A percentile compares a stretch with the other conserved stretches of the same genome.
phyloP scores from a whole-genome alignment of 2,888 invertebrate species.

The Portevinia maculata region DNA sequence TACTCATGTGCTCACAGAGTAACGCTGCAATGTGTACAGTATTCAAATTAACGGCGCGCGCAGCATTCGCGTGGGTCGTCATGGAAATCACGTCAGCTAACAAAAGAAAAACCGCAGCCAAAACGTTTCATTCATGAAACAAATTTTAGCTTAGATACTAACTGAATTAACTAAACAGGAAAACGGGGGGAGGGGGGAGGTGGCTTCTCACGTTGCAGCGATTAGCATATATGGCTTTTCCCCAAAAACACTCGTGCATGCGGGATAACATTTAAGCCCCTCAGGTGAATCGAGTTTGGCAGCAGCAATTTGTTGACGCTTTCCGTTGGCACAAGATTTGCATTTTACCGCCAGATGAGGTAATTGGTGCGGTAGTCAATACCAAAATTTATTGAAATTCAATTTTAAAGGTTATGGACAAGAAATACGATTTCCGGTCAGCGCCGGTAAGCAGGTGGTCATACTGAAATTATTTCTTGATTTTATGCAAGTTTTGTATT shows the following conservation, averaged over 20 bases:
- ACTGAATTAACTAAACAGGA: slow-evolving; percentile 29
- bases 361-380: slow-evolving; percentile 40
- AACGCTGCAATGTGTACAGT: slow-evolving; percentile 41
- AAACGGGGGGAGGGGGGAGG: not conserved
- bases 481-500: not conserved
- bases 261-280: slow-evolving; percentile 12
- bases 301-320: slow-evolving; percentile 59
- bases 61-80: slow-evolving; percentile 52
- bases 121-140: slow-evolving; percentile 67
- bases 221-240: slow-evolving; percentile 24
- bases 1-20: not conserved
- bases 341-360: slow-evolving; percentile 53
- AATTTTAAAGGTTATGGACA: slow-evolving; percentile 48
- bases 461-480: not conserved
- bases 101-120: slow-evolving; percentile 51
- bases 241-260: slow-evolving; percentile 24
- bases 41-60: slow-evolving; percentile 61
- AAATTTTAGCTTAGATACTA: slow-evolving; percentile 39
- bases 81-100: slow-evolving; percentile 57
- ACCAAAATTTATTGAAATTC: slow-evolving; percentile 38
- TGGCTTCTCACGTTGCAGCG: slow-evolving; percentile 1
- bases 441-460: slow-evolving; percentile 17
- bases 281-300: slow-evolving; percentile 45
- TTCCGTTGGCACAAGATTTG: slow-evolving; percentile 50
- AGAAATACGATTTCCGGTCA: slow-evolving; percentile 47